Evolutionary conservation across 2,888 invertebrate genomes (phyloP).

Genomic region (Amphipoea lucens): DNA sequence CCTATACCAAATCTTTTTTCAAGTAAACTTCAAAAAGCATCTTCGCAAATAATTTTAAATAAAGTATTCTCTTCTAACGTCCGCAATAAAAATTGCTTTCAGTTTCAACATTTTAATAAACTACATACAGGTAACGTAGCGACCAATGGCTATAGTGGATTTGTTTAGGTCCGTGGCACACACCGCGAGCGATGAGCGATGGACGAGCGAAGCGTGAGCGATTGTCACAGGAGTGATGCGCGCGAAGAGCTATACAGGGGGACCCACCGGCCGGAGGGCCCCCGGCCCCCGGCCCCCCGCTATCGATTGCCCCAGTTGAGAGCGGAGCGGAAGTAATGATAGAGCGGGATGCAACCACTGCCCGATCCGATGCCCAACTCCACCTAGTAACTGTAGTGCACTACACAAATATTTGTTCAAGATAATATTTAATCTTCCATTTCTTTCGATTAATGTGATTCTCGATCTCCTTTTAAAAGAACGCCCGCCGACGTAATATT

Average conservation of each 20-base stretch:
- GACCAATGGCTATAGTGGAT: constrained; percentile 34
- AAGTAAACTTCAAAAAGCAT: background rate
- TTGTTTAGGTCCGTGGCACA: constrained; percentile 58
- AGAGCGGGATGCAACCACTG: constrained; percentile 90
- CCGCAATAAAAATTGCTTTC: background rate
- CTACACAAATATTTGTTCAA: constrained; percentile 86
- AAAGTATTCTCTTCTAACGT: background rate
- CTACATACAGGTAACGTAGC: constrained; percentile 22
- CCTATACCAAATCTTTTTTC: background rate
- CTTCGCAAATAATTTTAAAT: background rate
- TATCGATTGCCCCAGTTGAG: constrained; percentile 93
- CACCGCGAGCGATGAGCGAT: constrained; percentile 68
- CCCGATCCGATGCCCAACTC: constrained; percentile 86
- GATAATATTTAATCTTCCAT: constrained; percentile 86
- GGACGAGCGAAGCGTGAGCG: constrained; percentile 81
- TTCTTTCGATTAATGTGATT: constrained; percentile 77
- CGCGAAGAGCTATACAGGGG: constrained; percentile 77
- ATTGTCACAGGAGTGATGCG: constrained; percentile 89
- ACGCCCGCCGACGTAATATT: constrained; percentile 62
- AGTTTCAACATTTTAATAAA: constrained; percentile 14
- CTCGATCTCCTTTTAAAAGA: constrained; percentile 66
- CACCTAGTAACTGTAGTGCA: constrained; percentile 85
- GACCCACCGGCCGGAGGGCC: constrained; percentile 75
- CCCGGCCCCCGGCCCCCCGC: constrained; percentile 77
- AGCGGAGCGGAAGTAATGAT: constrained; percentile 90